Base-by-base conservation (phyloP, 2,888 invertebrate genomes). In the Zelleria hepariella region DNA sequence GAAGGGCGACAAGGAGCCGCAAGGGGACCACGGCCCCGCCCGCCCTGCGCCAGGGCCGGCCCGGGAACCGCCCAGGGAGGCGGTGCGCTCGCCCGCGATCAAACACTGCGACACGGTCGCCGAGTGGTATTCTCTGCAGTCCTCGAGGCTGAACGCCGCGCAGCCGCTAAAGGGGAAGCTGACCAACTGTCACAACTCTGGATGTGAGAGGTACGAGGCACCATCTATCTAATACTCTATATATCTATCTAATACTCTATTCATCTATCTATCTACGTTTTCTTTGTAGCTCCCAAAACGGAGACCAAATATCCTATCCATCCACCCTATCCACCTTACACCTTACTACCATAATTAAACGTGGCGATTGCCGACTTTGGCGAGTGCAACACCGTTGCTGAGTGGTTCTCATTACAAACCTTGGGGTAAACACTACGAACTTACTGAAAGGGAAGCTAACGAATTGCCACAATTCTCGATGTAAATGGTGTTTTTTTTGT, bases 331-430 rank as follows among this genome's bases (percentile, higher is more conserved):
- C n/a, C n/a, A n/a, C n/a, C n/a, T n/a, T n/a, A n/a, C n/a, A n/a
- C n/a, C n/a, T n/a, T n/a, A n/a, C n/a, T n/a, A n/a, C n/a, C n/a
- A n/a, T n/a, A n/a, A n/a, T n/a, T n/a, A n/a, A n/a, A n/a, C n/a
- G n/a, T n/a, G n/a, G n/a, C n/a, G n/a, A n/a, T n/a, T n/a, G n/a
- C n/a, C n/a, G n/a, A n/a, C n/a, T n/a, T n/a, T n/a, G n/a, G n/a
- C n/a, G n/a, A n/a, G n/a, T 97, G 97, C 75, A 96, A 96, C 79
- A 93, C 96, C 67, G 94, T 94, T 75, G 95, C 95, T 0, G 95
- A 96, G 77, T 91, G 97, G 32, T 97, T 96, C 80, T 93, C 94
- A 61, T 80, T 96, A 48, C 96, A 96, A 78, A 95, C 95, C 0
- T 93, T 95, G 24, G 88, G 95, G 65, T 96, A 49, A 95, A 93